Base-by-base conservation (phyloP, 2,888 invertebrate species). In the Drosophila ezoana region DNA sequence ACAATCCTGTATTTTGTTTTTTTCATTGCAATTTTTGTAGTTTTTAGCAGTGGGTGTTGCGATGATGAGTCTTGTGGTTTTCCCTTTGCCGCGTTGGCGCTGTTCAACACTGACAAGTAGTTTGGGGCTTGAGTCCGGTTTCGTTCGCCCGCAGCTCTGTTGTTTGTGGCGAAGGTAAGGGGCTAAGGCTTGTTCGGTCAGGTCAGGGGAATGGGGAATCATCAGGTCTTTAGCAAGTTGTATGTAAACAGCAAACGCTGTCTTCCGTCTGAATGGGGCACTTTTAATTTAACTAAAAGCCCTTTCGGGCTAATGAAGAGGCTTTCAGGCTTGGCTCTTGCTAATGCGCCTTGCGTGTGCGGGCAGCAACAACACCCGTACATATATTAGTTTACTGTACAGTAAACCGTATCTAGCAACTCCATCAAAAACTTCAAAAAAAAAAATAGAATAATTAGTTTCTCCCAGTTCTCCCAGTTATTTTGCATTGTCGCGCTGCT, bases 201-300 rank as follows among this genome's bases (percentile, higher is more conserved):
- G n/a, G n/a, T n/a, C n/a, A n/a, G 32, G 18, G 9, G 2, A 5
- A 23, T 37, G 41, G 33, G 41, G 33, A 54, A 58, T 59, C 37
- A 40, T 28, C 45, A 47, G 51, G 32, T 69, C 28, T 47, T 44
- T 43, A 56, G 49, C 33, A 56, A 49, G 37, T 62, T 51, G 40
- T 58, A 47, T 44, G 38, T 37, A 61, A 58, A 48, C 8, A 16
- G 20, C 20, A 20, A 20, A 20, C 20, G 5, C 5, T 20, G 20
- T 20, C 20, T 20, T 5, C 5, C 5, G 5, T 23, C 5, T 5
- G 23, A 5, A 23, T 6, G 14, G 68, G 53, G 41, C 68, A 72
- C 52, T 82, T 82, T 86, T 82, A 86, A 82, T 82, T 82, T 83
- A 64, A 69, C 76, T 82, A 82, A 82, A 78, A 82, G 82, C 78